A percentile compares a stretch with the other conserved stretches of the same genome.
Conservation (phyloP, 2,797 vertebrate genomes). For the Rhodeus uyekii region DNA sequence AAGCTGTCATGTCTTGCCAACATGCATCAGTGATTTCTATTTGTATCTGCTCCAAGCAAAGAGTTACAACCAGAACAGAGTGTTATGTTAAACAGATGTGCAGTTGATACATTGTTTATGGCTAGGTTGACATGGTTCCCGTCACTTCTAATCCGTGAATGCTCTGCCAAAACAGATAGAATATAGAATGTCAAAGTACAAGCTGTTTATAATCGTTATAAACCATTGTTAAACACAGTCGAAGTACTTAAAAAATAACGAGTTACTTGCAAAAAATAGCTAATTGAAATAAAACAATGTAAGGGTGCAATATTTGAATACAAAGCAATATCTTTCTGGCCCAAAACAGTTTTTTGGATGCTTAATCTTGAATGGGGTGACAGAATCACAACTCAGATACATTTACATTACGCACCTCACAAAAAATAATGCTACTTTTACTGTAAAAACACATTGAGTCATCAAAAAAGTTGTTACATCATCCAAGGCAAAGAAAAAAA, state of each 20-base stretch:
- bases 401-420: background rate
- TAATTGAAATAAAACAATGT: background rate
- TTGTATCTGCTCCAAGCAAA: slow-evolving; percentile 1
- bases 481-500: background rate
- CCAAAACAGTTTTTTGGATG: background rate
- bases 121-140: background rate
- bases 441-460: background rate
- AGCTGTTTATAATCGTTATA: background rate
- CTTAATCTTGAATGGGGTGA: background rate
- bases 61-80: slow-evolving; percentile 33
- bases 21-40: slow-evolving; percentile 11
- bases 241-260: background rate
- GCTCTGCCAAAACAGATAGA: background rate
- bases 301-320: background rate
- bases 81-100: slow-evolving; percentile 38
- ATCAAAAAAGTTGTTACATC: background rate
- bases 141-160: background rate
- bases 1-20: slow-evolving; percentile 31
- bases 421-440: background rate
- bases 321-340: background rate
- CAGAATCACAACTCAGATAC: background rate
- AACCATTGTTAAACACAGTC: background rate
- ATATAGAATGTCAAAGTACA: background rate
- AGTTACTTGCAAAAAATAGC: background rate
- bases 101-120: slow-evolving; percentile 6